Base-by-base conservation (phyloP, 2,113 vertebrate species). In the Leiothrix lutea region DNA sequence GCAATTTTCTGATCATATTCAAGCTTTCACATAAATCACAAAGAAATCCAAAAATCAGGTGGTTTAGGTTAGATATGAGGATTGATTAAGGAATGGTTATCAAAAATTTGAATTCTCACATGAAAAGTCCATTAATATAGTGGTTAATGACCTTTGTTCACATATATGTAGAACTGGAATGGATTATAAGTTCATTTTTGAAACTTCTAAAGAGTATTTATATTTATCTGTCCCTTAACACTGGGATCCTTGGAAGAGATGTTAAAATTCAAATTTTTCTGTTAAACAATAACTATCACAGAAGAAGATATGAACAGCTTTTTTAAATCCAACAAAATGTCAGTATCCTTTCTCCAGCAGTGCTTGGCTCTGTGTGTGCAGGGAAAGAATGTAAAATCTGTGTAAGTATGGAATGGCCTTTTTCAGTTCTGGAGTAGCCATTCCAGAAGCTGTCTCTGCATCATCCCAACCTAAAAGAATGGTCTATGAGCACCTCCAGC, bases 401-500 rank as follows among this genome's bases (percentile, higher is more conserved):
- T 47, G 8, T 22, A 61, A 36, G 12, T 26, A 28, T 5, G 13
- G 40, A 54, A 11, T 14, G 12, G 7, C 44, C 16, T 50, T 58
- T 47, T 3, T 3, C 33, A 67, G 12, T 24, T 92, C 33, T 58
- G 60, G 13, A 78, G 12, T 19, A 78, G 5, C 7, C 5, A 13
- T 61, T 31, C 13, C 23, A 78, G 26, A 70, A 73, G 22, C 24
- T 58, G 7, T 45, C 14, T 42, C 14, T 14, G 5, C 15, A 22
- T 31, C 35, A 56, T 64, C 5, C 8, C 44, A 54, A 1, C 11
- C 12, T 28, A 35, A 38, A 67, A 74, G 9, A 44, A 42, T 16
- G 4, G 5, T 22, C 22, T 35, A 0, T 2, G 5, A 86, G 40
- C 1, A 3, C 10, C 21, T 81, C 7, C 12, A 20, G 3, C 4